Conservation (phyloP, 2,888 invertebrate species). For the Sarcophaga subvicina region DNA sequence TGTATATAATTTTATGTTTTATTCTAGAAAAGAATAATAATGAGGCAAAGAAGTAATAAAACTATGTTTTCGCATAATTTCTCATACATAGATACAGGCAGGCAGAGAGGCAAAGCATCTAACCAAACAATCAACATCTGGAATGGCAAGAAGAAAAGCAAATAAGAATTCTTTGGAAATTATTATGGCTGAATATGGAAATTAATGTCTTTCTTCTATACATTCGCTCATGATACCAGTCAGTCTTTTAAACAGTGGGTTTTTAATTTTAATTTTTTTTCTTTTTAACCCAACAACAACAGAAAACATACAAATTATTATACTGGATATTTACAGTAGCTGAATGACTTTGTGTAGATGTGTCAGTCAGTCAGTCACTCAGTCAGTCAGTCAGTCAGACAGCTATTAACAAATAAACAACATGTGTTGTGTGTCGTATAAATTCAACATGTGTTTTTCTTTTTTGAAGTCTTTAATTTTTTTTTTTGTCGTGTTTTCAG, state of each 20-base stretch:
- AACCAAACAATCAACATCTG: no score
- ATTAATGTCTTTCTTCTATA: slow-evolving; percentile 36
- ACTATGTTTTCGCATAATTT: slow-evolving; percentile 60
- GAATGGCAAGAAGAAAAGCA: slow-evolving; percentile 24
- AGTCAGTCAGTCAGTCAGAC: no score
- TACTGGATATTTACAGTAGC: slow-evolving; percentile 48
- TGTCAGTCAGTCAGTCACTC: slow-evolving; percentile 28
- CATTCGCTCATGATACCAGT: background rate
- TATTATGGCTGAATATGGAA: slow-evolving; percentile 33
- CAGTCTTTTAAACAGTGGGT: slow-evolving; percentile 16
- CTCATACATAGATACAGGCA: background rate
- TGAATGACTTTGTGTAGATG: slow-evolving; percentile 21
- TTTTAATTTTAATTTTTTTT: background rate
- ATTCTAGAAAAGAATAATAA: slow-evolving; percentile 7
- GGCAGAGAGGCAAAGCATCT: no score
- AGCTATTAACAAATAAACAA: slow-evolving; percentile 49
- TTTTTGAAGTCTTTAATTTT: background rate
- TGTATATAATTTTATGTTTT: background rate
- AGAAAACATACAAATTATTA: slow-evolving; percentile 13
- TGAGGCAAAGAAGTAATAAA: slow-evolving; percentile 3
- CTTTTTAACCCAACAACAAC: background rate
- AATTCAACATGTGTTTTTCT: slow-evolving; percentile 65
- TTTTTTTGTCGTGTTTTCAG: background rate
- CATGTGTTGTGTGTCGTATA: slow-evolving; percentile 63
- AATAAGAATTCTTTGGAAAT: slow-evolving; percentile 37